Evolutionary conservation across 2,113 vertebrate species (phyloP), one percentile per base, ranked within the genome.

Genomic region (Furnarius figulus): DNA sequence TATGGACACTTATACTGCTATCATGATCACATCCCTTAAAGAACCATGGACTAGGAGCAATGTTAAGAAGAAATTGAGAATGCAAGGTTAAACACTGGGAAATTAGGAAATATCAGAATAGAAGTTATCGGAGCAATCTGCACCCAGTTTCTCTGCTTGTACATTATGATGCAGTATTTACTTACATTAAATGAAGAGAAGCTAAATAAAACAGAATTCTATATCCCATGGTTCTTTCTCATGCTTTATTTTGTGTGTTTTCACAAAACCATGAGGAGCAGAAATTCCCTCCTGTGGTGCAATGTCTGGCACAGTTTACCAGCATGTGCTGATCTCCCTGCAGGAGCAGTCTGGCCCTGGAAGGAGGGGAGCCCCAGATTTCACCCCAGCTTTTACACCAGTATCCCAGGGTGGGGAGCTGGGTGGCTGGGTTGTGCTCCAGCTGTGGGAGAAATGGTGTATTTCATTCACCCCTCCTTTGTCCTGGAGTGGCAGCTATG

Each of bases 401-500:
- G 31, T 33, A 76, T 17, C 2, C 8, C 33, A 10, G 6, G 2
- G 35, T 18, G 33, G 19, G 21, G 14, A 76, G 8, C 39, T 22
- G 21, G 37, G n/a, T 46, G 55, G 13, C n/a, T 0, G 0, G n/a
- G 50, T 24, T 65, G 40, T 24, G 12, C 37, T 81, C 35, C 37
- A 56, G 46, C 30, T 84, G 8, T 53, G 47, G n/a, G 14, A 55
- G 55, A 81, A 62, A 46, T 4, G 2, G 5, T 40, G 4, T 19
- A 11, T 47, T 52, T 74, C 4, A 18, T 39, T 62, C 6, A 6
- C 11, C 5, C 4, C 10, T 5, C 28, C 62, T 20, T 20, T 4
- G 3, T 1, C 33, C 79, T 15, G 46, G 35, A 46, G 81, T 1
- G 3, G 25, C 19, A n/a, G 44, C 50, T 1, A 0, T 8, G 55